Percentiles rank a stretch among this genome's conserved stretches.
phyloP scores from a whole-genome alignment of 2,113 vertebrate genomes.

The Myiagra hebetior region DNA sequence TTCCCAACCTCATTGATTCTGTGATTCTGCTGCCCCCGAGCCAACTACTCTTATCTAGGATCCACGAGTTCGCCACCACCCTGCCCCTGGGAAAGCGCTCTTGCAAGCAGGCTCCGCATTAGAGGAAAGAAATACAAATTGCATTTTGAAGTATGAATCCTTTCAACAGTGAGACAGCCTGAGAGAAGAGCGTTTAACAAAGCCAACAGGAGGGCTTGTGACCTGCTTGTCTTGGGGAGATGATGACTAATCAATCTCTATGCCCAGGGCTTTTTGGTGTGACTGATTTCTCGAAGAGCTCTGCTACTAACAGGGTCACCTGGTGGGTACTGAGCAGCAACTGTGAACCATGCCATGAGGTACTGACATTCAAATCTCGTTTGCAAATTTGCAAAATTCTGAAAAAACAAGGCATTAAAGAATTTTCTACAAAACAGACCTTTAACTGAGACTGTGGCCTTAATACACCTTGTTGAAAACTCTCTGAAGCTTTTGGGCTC shows the following conservation, averaged over 20 bases:
- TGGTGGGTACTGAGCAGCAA: not conserved
- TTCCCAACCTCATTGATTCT: not conserved
- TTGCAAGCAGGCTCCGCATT: fast-evolving
- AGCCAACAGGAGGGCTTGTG: not conserved
- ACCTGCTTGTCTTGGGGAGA: not conserved
- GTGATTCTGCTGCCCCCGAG: not conserved
- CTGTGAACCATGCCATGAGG: not conserved
- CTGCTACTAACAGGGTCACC: not conserved
- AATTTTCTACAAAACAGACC: not conserved
- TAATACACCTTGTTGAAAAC: not conserved
- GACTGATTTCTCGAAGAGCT: fast-evolving
- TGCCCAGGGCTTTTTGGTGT: fast-evolving
- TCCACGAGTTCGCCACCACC: not conserved
- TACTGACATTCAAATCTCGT: not conserved
- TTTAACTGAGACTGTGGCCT: not conserved
- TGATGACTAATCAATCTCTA: not conserved
- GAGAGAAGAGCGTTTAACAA: not conserved
- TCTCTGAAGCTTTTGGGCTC: not conserved
- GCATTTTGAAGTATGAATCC: not conserved
- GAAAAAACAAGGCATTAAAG: not conserved
- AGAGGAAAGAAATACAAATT: no score
- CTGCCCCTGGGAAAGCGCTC: not conserved
- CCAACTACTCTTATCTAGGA: not conserved
- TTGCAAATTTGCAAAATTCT: not conserved
- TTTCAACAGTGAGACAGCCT: not conserved